A percentile compares a stretch with the other conserved stretches of the same genome.
Evolutionary conservation across 1,140 invertebrate genomes (phyloP).

Genomic region (Tetranychus cinnabarinus): DNA sequence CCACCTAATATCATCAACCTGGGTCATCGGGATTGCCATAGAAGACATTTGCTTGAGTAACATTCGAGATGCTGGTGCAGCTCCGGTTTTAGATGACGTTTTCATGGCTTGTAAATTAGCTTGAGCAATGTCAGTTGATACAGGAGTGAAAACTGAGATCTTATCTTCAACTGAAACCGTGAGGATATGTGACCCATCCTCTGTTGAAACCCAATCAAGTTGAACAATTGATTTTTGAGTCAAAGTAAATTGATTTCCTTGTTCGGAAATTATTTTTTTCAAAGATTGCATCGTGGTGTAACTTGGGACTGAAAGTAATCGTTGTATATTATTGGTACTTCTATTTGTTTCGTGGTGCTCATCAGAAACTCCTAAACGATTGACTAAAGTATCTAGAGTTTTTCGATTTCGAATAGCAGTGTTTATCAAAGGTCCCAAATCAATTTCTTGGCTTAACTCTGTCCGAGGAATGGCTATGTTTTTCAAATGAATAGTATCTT

Average conservation of each 20-base stretch:
- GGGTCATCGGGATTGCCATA: slow-evolving; percentile 51
- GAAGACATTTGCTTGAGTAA: slow-evolving; percentile 64
- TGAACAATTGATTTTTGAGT: slow-evolving; percentile 48
- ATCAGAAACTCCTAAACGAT: slow-evolving; percentile 7
- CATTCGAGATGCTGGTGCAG: slow-evolving; percentile 21
- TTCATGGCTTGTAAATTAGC: slow-evolving; percentile 69
- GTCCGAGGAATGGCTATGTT: slow-evolving; percentile 62
- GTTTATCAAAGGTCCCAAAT: slow-evolving; percentile 57
- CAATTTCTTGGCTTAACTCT: slow-evolving; percentile 23
- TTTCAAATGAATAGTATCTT: slow-evolving; percentile 76
- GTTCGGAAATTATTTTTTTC: slow-evolving; percentile 63
- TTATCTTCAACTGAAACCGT: slow-evolving; percentile 89
- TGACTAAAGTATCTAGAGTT: slow-evolving; percentile 9
- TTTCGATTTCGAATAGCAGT: slow-evolving; percentile 38
- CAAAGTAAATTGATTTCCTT: slow-evolving; percentile 62
- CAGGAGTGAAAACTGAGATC: slow-evolving; percentile 19
- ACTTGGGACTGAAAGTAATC: slow-evolving; percentile 59
- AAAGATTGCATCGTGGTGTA: slow-evolving; percentile 74
- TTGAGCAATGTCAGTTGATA: slow-evolving; percentile 53
- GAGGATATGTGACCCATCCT: slow-evolving; percentile 91
- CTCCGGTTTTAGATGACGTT: slow-evolving; percentile 45
- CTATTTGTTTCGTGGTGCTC: slow-evolving; percentile 4
- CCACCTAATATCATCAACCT: slow-evolving; percentile 32
- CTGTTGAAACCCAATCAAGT: slow-evolving; percentile 94
- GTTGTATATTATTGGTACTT: slow-evolving; percentile 21